Conservation (phyloP, 2,113 vertebrate genomes). For the Sylvietta virens region DNA sequence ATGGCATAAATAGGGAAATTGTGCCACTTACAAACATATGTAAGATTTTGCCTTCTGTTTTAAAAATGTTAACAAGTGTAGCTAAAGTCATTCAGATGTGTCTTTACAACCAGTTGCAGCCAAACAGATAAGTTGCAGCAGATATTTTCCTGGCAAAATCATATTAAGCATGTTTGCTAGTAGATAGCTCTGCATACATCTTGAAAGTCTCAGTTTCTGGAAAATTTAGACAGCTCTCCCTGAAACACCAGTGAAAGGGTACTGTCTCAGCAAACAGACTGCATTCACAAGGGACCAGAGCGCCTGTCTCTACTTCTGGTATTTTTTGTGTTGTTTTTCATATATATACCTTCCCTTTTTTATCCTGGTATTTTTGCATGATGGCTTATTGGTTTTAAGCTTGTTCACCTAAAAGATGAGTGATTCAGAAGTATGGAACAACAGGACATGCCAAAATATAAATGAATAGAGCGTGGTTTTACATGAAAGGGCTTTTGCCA, state of each 20-base stretch:
- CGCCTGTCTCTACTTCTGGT: neutral
- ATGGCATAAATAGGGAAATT: neutral
- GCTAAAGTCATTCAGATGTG: neutral
- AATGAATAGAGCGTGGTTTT: neutral
- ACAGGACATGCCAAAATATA: neutral
- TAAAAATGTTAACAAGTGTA: neutral
- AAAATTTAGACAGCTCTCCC: neutral
- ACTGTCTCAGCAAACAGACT: neutral
- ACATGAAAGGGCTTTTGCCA: neutral
- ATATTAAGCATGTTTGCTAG: neutral
- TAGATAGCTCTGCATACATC: neutral
- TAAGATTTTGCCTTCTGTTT: neutral
- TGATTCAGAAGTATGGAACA: neutral
- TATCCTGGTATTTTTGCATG: neutral
- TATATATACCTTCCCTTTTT: neutral
- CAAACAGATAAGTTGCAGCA: neutral
- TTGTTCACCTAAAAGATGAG: neutral
- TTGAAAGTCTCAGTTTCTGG: neutral
- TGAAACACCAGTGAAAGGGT: neutral
- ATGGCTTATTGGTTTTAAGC: neutral
- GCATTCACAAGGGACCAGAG: neutral
- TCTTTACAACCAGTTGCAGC: neutral
- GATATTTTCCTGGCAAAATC: neutral
- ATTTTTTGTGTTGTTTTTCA: neutral
- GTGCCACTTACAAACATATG: accelerated